Evolutionary conservation across 1,140 invertebrate species (phyloP), one percentile per base, ranked within the genome.

Genomic region (Harpegnathos saltator): DNA sequence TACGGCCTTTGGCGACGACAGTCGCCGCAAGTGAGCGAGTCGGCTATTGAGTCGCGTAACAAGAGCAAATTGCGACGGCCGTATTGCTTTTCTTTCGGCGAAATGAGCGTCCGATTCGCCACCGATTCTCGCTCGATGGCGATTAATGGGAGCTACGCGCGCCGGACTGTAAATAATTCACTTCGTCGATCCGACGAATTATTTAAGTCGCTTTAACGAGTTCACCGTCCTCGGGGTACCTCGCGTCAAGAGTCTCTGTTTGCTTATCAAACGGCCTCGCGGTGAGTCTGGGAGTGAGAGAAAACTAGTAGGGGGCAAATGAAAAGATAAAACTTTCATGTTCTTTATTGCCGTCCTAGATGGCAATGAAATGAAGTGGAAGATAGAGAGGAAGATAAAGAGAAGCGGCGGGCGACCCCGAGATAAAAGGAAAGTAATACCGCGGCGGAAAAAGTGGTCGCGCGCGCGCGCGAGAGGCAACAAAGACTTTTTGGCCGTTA

Each of bases 311-410:
- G 72, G 52, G 38, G 52, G 72, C 17, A 65, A 65, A 80, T 78
- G 54, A 80, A 65, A 59, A 78, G 62, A 77, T 82, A 77, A 82
- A 82, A 82, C 81, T 82, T 65, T 77, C 80, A 63, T 77, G 59
- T 77, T 50, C 19, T 82, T 80, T 80, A 80, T 80, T 71, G 65
- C 65, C 17, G 9, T 71, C 5, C 33, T 80, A 80, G 65, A 71
- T 59, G 75, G 62, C 48, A 77, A 77, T 66, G 74, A 80, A 80
- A 58, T 80, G 50, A 80, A 80, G 65, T 29, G 24, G 22, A 71
- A 80, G 65, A 80, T 80, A 68, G 52, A 78, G 33, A 80, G n/a
- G n/a, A 38, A 69, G 65, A 80, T 80, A 82, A 63, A 62, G 58
- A 82, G 19, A 17, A 72, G 2, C n/a, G 44, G 68, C 19, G 26